Evolutionary conservation across 2,113 vertebrate species (phyloP).

Genomic region (Lophura nycthemera): DNA sequence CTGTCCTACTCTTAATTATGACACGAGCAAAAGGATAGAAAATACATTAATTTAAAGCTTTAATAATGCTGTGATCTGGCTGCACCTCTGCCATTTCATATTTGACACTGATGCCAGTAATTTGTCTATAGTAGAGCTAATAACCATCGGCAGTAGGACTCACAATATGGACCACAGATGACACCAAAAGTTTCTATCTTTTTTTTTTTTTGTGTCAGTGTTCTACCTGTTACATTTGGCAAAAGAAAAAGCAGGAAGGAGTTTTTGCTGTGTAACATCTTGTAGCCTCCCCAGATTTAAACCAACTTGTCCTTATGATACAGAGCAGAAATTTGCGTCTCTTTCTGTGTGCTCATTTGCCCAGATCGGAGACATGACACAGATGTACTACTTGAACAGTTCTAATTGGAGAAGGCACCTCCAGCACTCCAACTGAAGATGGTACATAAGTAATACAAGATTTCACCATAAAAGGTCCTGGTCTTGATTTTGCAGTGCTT

Average conservation of each 20-base stretch:
- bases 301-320: neutral
- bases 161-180: neutral
- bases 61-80: neutral
- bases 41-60: neutral
- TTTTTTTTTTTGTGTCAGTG: neutral
- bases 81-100: neutral
- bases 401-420: neutral
- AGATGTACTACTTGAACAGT: neutral
- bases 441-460: neutral
- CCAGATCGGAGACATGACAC: neutral
- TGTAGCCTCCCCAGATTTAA: neutral
- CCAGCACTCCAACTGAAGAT: neutral
- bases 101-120: neutral
- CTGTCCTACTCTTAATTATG: neutral
- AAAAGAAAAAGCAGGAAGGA: neutral
- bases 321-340: neutral
- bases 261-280: neutral
- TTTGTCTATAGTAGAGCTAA: neutral
- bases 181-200: neutral
- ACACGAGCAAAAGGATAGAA: neutral
- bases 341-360: neutral
- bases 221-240: neutral
- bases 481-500: neutral
- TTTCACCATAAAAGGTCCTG: neutral
- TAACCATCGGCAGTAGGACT: neutral